These are phyloP conservation scores for Borostomias antarcticus DNA, from an alignment of 2,797 vertebrate species.

Conservation along the genomic window DNA sequence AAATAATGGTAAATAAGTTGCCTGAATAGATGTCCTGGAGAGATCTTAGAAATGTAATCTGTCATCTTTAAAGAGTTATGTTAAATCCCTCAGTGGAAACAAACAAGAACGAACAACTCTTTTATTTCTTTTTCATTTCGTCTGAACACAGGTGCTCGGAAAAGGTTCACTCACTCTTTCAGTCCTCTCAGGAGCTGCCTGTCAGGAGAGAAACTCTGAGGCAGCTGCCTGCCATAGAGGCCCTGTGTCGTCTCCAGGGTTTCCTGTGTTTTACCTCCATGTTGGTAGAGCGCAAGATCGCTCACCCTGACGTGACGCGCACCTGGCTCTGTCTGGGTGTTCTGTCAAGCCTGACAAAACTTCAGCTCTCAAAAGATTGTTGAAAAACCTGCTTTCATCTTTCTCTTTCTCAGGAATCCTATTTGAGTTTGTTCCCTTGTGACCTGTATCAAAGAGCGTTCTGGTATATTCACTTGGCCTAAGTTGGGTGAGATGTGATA, in stretches of 20 bases:
- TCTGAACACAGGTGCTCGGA: slow-evolving; percentile 52
- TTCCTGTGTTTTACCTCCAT: slow-evolving; percentile 74
- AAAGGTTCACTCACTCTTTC: background rate
- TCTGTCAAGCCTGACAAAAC: slow-evolving; percentile 66
- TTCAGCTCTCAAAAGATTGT: slow-evolving; percentile 17
- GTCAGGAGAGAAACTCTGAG: slow-evolving; percentile 52
- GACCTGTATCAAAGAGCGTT: slow-evolving; percentile 30
- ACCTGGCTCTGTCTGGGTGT: slow-evolving; percentile 71
- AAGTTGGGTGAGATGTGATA: background rate
- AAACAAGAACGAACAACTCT: background rate
- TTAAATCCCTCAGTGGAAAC: background rate
- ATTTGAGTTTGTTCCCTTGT: slow-evolving; percentile 39
- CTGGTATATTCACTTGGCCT: slow-evolving; percentile 14
- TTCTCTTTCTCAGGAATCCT: slow-evolving; percentile 34
- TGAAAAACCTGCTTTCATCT: slow-evolving; percentile 19
- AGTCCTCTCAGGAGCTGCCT: slow-evolving; percentile 43
- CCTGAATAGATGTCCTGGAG: background rate
- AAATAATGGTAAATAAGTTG: too few species aligned
- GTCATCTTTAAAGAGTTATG: background rate
- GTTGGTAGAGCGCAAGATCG: slow-evolving; percentile 59
- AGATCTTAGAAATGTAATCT: background rate
- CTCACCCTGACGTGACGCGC: slow-evolving; percentile 67
- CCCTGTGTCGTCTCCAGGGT: slow-evolving; percentile 60
- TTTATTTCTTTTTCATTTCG: slow-evolving; percentile 6
- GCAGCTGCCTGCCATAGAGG: slow-evolving; percentile 42